Evolutionary conservation across 1,140 invertebrate species (phyloP), one percentile per base, ranked within the genome.

Genomic region (Apolygus lucorum): DNA sequence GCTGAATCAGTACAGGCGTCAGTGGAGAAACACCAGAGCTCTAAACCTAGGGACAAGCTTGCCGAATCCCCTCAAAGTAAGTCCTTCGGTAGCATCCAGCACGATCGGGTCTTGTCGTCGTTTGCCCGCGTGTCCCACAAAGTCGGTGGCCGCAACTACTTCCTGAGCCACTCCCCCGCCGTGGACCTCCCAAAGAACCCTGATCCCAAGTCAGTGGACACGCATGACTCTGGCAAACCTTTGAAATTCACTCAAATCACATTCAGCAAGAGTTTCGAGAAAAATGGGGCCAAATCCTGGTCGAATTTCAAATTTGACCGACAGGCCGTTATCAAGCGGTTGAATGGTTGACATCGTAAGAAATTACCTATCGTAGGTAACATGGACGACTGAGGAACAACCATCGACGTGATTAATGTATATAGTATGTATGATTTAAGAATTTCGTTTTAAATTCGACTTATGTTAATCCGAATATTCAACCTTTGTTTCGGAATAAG

Each of bases 271-370:
- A 8, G 2, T 25, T 25, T 63, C 62, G 26, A 21, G 4, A 27
- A 63, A 21, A 11, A 8, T 62, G 54, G 54, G 8, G 24, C 22
- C 24, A n/a, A 62, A 14, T 25, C 22, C 21, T 63, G 62, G 62
- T 25, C 2, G 21, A 25, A 63, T 63, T 63, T 63, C 62, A 63
- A 63, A 63, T 63, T 63, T 26, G 62, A 63, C 24, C 62, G 22
- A 17, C 62, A 63, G 62, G 22, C 21, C 21, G 27, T 63, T 27
- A 14, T 27, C 14, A 63, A 27, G 27, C 26, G 34, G 34, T 11
- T 49, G 34, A 49, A 49, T 17, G 34, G 34, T 49, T 49, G 34
- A 49, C n/a, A n/a, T n/a, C n/a, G n/a, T n/a, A n/a, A n/a, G n/a
- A n/a, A n/a, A n/a, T n/a, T n/a, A n/a, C n/a, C n/a, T n/a, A n/a